A percentile compares a stretch with the other conserved stretches of the same genome.
Conservation (phyloP, 2,113 vertebrate species). For the Oncorhynchus clarkii region DNA sequence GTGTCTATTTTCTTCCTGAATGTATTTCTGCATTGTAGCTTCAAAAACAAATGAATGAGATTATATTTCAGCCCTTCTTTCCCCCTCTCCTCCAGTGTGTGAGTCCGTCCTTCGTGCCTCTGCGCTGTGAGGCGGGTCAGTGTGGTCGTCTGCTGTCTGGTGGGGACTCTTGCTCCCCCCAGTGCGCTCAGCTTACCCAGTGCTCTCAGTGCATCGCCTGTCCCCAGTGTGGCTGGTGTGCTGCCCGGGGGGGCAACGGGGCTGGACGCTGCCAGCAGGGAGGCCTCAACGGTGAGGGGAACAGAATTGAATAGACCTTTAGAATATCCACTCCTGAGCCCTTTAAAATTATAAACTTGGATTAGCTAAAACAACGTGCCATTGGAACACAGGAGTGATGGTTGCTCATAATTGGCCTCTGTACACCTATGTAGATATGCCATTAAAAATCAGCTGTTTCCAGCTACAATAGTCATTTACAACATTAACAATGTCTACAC, state of each 20-base stretch:
- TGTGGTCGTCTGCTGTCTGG: slow-evolving; percentile 85
- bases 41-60: not conserved
- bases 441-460: too few species aligned
- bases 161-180: slow-evolving; percentile 82
- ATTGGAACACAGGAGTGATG: too few species aligned
- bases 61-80: not conserved
- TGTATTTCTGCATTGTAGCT: too few species aligned
- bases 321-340: too few species aligned
- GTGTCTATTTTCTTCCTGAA: too few species aligned
- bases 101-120: slow-evolving; percentile 85
- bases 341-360: too few species aligned
- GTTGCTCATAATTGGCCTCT: too few species aligned
- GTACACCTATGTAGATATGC: too few species aligned
- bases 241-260: slow-evolving; percentile 76
- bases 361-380: too few species aligned
- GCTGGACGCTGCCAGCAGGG: slow-evolving; percentile 84
- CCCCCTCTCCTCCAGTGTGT: slow-evolving; percentile 75
- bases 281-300: slow-evolving; percentile 75
- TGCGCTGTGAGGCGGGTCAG: slow-evolving; percentile 86
- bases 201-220: slow-evolving; percentile 85
- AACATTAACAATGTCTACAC: too few species aligned
- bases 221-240: slow-evolving; percentile 91
- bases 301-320: not conserved
- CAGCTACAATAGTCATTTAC: too few species aligned
- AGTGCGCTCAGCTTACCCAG: slow-evolving; percentile 83